Percentiles rank a stretch among this genome's conserved stretches.
These are phyloP conservation scores for Dryocosmus kuriphilus DNA, from an alignment of 2,888 invertebrate genomes.

Conservation along the genomic window DNA sequence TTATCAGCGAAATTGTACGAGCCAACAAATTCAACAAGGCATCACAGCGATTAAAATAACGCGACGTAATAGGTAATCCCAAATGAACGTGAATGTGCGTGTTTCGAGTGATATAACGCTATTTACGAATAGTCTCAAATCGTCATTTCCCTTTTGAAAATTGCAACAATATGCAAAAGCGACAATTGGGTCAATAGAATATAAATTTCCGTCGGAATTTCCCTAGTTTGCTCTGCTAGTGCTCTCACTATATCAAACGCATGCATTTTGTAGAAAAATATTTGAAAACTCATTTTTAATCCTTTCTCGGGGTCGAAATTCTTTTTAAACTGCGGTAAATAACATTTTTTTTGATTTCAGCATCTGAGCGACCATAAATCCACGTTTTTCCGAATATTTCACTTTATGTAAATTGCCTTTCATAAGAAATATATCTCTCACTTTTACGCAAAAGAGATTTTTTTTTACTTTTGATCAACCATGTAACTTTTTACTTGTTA, in stretches of 20 bases:
- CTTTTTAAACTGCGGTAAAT: background rate
- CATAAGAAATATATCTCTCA: background rate
- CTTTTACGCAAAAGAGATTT: background rate
- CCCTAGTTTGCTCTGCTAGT: background rate
- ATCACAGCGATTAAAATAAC: constrained; percentile 52
- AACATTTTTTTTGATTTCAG: background rate
- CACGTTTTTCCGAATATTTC: background rate
- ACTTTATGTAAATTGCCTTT: background rate
- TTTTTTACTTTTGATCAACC: background rate
- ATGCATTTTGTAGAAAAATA: too few species aligned
- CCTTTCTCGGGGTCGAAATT: too few species aligned
- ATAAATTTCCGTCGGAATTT: background rate
- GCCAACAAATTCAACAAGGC: constrained; percentile 20
- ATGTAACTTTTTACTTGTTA: background rate
- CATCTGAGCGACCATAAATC: background rate
- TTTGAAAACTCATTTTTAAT: too few species aligned
- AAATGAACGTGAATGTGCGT: constrained; percentile 60
- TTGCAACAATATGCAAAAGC: background rate
- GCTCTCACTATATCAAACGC: too few species aligned
- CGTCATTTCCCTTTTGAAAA: constrained; percentile 9
- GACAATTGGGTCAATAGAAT: background rate
- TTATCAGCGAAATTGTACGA: constrained; percentile 28
- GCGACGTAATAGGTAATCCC: constrained; percentile 56
- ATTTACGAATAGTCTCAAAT: constrained; percentile 50
- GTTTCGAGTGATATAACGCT: constrained; percentile 59